Percentiles rank a stretch among this genome's conserved stretches.
These are phyloP conservation scores for Amazonetta brasiliensis DNA, from an alignment of 2,797 vertebrate species.

Conservation along the genomic window DNA sequence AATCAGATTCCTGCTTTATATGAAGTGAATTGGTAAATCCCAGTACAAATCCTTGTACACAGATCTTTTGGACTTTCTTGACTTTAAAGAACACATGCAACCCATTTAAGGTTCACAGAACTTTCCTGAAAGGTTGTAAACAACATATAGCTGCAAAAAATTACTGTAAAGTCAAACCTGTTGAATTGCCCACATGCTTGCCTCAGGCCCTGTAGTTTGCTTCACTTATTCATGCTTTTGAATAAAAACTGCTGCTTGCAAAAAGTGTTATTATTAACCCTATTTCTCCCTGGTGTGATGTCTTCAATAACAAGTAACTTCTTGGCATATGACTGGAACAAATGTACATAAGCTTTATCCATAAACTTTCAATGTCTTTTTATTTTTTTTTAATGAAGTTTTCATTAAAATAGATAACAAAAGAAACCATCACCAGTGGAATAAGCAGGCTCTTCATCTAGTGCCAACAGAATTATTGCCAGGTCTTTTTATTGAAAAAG, in stretches of 20 bases:
- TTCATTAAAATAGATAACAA: conserved; percentile 58
- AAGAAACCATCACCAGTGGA: conserved; percentile 18
- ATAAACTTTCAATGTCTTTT: conserved; percentile 12
- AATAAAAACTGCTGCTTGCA: conserved; percentile 2
- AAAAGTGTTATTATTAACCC: background rate
- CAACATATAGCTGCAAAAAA: background rate
- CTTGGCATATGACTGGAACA: background rate
- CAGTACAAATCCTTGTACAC: background rate
- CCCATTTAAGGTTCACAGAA: background rate
- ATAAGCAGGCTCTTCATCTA: conserved; percentile 58
- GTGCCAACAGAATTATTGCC: conserved; percentile 50
- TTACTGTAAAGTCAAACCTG: background rate
- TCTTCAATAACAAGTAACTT: background rate
- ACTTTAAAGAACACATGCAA: background rate
- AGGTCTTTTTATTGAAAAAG: conserved; percentile 59
- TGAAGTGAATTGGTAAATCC: background rate
- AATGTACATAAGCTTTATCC: conserved; percentile 46
- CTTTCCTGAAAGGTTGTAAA: background rate
- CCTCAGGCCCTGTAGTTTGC: background rate
- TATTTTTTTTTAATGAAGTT: background rate
- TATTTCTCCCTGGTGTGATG: background rate
- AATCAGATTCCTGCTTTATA: background rate
- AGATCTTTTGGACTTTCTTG: background rate
- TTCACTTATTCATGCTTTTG: conserved; percentile 28
- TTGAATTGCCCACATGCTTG: background rate